phyloP scores from a whole-genome alignment of 2,797 vertebrate genomes.

The Cossypha dichroa region DNA sequence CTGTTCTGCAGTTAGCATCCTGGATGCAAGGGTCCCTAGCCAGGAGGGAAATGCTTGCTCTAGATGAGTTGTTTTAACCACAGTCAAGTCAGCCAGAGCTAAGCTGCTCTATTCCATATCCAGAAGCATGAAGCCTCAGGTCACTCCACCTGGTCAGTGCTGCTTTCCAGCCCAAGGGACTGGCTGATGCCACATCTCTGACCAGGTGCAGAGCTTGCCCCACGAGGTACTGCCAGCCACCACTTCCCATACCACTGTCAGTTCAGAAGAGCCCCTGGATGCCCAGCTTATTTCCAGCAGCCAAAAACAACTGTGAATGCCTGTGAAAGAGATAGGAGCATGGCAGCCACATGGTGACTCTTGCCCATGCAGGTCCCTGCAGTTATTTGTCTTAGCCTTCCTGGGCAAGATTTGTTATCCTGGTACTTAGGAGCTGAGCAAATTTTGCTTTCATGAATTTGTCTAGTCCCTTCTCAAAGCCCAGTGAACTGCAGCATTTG shows the following conservation, averaged over 20 bases:
- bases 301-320: not conserved
- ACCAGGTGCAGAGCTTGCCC: not conserved
- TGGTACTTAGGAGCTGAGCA: not conserved
- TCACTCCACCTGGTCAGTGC: not conserved
- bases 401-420: not conserved
- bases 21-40: not conserved
- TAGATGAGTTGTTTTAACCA: not conserved
- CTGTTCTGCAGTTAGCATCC: not conserved
- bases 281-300: not conserved
- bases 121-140: not conserved
- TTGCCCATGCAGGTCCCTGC: not conserved
- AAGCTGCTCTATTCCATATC: not conserved
- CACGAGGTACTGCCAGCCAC: not conserved
- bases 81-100: not conserved
- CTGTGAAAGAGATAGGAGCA: not conserved
- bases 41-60: not conserved
- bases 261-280: not conserved
- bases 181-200: not conserved
- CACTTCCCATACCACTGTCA: fast-evolving
- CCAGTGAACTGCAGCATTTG: not conserved
- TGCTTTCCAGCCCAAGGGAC: not conserved
- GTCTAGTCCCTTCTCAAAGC: not conserved
- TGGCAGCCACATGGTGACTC: not conserved
- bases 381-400: not conserved
- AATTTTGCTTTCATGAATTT: not conserved